Evolutionary conservation across 92 coral and sea anemone species (phyloP), one percentile per base, ranked within the genome.

Genomic region (Hydrozoanthus gracilis): DNA sequence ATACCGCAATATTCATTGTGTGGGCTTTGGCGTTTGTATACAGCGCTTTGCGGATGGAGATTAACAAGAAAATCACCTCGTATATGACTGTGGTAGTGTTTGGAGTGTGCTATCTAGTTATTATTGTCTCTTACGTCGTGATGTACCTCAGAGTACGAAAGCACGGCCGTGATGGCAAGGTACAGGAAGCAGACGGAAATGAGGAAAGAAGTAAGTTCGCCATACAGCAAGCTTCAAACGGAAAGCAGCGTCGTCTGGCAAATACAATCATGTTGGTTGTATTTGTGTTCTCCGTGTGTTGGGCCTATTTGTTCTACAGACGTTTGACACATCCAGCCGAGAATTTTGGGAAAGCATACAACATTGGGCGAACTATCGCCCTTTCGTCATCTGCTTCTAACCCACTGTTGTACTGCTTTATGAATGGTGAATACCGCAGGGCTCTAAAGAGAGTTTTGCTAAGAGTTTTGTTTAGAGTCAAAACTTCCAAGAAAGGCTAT

Each of bases 361-460:
- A 94, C 92, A 84, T 89, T 91, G 95, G 92, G 1, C 87, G 95
- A 49, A 96, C 99, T 0, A 78, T 90, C 54, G 95, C 98, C 3
- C 56, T 96, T 35, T 91, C 91, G 27, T 83, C 94, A 4, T 94
- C 96, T 2, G 93, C 96, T 12, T 64, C 89, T 5, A 96, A 96
- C 49, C 98, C 98, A 14, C 76, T 80, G 11, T 66, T 96, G 51
- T 96, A 96, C 83, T 92, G 95, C 69, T 84, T 94, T 49, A 93
- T 92, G 76, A 95, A 93, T 75, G 89, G 88, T 45, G 94, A 92
- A 48, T 96, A 89, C 85, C 92, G 93, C 18, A 91, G 78, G 54
- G 95, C 98, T 0, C 95, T 92, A 82, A 93, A 76, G 66, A 90
- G 83, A 67, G 82, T 94, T 77, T 78, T 92, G 11, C 48, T 56